Evolutionary conservation across 1,140 invertebrate genomes (phyloP), one percentile per base, ranked within the genome.

Genomic region (Chironomus tepperi): DNA sequence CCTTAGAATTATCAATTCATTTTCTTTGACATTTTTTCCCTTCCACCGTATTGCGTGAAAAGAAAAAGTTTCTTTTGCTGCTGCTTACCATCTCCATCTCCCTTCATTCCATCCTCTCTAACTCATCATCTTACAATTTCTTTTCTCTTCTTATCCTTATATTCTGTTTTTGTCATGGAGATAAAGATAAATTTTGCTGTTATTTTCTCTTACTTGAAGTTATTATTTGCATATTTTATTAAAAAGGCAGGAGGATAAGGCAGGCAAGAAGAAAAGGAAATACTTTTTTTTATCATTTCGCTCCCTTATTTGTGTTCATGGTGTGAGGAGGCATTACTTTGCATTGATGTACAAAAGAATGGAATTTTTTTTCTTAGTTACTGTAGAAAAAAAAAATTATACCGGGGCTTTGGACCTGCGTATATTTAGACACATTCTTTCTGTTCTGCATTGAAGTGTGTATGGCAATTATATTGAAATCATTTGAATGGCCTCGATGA

Each of bases 221-320:
- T 57, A n/a, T 57, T 57, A n/a, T 57, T 57, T n/a, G 47, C 47
- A 57, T 57, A 57, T 57, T 57, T 57, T 57, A 57, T 57, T 57
- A n/a, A 57, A 57, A 57, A 57, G n/a, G 47, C 47, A 57, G 12
- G 47, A 57, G n/a, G 47, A 57, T 57, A 34, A 34, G 24, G 5
- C n/a, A 34, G 24, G 24, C 1, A 34, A 34, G 24, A 34, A 34
- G 24, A 34, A 34, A 34, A 34, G 47, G n/a, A 57, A 57, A 15
- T 57, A n/a, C 47, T n/a, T 57, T 57, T n/a, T n/a, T n/a, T 57
- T 57, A 57, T 57, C 47, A 57, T 57, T 57, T 34, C 12, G 12
- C 47, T 57, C 47, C 9, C 43, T 47, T 47, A n/a, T 57, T n/a
- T 57, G 5, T n/a, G 47, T 15, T 34, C 24, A 34, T 34, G 24